Evolutionary conservation across 2,113 vertebrate species (phyloP).

Genomic region (Archilochus colubris): DNA sequence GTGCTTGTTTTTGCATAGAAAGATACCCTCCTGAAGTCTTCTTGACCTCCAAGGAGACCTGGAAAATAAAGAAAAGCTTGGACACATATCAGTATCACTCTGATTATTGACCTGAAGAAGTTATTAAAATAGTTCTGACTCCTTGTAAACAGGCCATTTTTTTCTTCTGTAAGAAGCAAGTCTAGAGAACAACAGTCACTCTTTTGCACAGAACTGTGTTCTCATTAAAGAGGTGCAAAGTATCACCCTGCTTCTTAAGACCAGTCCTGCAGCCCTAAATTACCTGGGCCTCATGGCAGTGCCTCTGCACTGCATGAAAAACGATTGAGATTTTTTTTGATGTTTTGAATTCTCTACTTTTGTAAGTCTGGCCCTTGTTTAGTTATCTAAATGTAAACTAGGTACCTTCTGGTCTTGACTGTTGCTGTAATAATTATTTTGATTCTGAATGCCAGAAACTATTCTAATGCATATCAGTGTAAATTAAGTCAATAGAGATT

Average conservation of each 20-base stretch:
- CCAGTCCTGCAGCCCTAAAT: neutral
- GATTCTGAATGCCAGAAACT: conserved; percentile 46
- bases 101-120: neutral
- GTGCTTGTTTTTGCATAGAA: neutral
- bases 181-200: neutral
- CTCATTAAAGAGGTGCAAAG: neutral
- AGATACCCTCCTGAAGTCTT: neutral
- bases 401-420: neutral
- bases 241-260: neutral
- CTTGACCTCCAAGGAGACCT: neutral
- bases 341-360: neutral
- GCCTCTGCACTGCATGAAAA: neutral
- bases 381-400: neutral
- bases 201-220: neutral
- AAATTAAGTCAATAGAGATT: conserved; percentile 62
- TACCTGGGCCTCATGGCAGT: accelerated
- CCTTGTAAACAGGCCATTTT: neutral
- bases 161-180: neutral
- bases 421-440: conserved; percentile 56
- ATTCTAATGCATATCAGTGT: conserved; percentile 61
- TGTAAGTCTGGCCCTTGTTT: neutral
- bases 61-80: neutral
- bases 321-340: neutral
- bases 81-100: neutral
- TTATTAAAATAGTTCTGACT: neutral